Evolutionary conservation across 2,888 invertebrate species (phyloP).

Genomic region (Campopleginae sp.): DNA sequence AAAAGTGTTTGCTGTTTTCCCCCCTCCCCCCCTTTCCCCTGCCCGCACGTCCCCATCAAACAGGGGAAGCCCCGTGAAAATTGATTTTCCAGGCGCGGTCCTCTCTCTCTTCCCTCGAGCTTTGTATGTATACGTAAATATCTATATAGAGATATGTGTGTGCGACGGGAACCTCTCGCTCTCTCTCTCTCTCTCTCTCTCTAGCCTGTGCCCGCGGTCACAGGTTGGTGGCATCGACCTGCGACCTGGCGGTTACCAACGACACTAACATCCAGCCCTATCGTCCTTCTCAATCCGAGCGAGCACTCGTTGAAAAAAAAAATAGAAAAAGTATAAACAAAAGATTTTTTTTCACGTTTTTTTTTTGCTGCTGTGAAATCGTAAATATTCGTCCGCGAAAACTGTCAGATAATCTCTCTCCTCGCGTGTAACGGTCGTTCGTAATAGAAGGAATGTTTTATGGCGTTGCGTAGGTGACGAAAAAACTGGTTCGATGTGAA

Average conservation of each 20-base stretch:
- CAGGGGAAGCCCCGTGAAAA: conserved; percentile 70
- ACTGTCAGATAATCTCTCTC: not conserved
- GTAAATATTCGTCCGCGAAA: conserved; percentile 24
- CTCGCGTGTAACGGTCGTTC: not conserved
- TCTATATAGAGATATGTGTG: not conserved
- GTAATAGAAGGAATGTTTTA: not conserved
- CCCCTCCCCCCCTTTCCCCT: conserved; percentile 29
- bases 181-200: conserved; percentile 66
- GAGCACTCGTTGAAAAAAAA: conserved; percentile 18
- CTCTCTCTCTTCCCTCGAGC: conserved; percentile 59
- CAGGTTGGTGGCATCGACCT: conserved; percentile 72
- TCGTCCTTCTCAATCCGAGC: conserved; percentile 36
- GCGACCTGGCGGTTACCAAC: conserved; percentile 70
- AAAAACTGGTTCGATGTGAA: not conserved
- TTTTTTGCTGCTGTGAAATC: not conserved
- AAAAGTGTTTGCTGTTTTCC: conserved; percentile 41
- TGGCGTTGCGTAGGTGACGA: conserved; percentile 1
- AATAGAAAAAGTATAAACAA: not conserved
- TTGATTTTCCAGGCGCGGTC: conserved; percentile 72
- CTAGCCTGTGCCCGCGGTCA: conserved; percentile 57
- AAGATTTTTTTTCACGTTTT: not conserved
- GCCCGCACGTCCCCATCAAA: conserved; percentile 44
- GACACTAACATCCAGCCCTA: conserved; percentile 61
- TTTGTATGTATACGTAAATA: conserved; percentile 10
- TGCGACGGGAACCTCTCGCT: not conserved